Conservation (phyloP, 2,113 vertebrate species). For the Gasterosteus nipponicus region DNA sequence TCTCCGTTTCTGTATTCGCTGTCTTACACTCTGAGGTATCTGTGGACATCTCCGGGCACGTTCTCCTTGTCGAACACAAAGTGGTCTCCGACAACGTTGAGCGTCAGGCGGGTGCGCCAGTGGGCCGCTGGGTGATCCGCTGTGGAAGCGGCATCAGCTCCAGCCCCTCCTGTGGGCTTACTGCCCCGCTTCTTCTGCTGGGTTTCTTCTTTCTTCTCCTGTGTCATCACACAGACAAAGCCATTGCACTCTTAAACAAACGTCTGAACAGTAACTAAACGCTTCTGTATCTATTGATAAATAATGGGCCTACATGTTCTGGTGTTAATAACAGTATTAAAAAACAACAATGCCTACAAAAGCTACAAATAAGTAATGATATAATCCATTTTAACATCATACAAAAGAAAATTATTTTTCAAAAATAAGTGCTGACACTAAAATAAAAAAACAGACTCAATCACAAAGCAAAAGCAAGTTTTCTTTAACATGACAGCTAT, state of each 20-base stretch:
- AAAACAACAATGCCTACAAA: background rate
- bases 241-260: background rate
- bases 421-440: background rate
- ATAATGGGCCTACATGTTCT: background rate
- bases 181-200: constrained; percentile 68
- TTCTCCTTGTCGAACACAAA: constrained; percentile 93
- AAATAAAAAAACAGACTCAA: background rate
- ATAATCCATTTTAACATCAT: background rate
- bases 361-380: background rate
- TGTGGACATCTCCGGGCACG: constrained; percentile 92
- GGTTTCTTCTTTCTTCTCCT: constrained; percentile 74
- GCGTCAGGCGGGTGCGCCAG: constrained; percentile 92
- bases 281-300: background rate
- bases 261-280: background rate
- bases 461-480: background rate
- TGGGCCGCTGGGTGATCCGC: constrained; percentile 90
- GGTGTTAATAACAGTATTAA: background rate
- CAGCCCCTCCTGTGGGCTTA: constrained; percentile 48
- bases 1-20: background rate
- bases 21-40: constrained; percentile 93
- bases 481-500: background rate
- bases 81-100: constrained; percentile 93
- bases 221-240: background rate
- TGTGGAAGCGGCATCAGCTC: constrained; percentile 54
- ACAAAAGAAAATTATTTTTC: background rate